Base-by-base conservation (phyloP, 2,888 invertebrate species). In the Lysandra coridon region DNA sequence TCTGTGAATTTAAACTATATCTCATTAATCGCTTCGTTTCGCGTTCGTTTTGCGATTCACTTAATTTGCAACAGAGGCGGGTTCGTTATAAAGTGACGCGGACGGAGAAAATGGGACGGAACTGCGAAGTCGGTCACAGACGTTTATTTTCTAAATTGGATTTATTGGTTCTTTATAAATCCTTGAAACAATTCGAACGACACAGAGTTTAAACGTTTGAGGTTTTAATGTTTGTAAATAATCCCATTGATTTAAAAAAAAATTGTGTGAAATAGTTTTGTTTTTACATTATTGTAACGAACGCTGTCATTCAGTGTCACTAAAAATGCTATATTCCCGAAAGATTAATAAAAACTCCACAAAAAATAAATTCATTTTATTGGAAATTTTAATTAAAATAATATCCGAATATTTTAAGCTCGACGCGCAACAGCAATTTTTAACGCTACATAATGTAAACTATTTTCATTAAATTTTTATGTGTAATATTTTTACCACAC, bases 31-130 rank as follows among this genome's bases (percentile, higher is more conserved):
- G 76, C 53, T 76, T 57, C 76, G 30, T 76, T 76, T 76, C 76
- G 87, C 85, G 87, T 88, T 90, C 87, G 86, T 89, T 90, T 87
- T 87, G 88, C 82, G 85, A 87, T 88, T 89, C 87, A 84, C 88
- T 89, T 89, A 88, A 88, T 88, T 89, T 83, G 85, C 82, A 84
- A 81, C 81, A 83, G 83, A 81, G 81, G 81, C 78, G 81, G 81
- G 80, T 80, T 83, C 77, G 81, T 82, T 83, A 82, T 81, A 80
- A 80, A 78, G 77, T 79, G 78, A 53, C 75, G 75, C 74, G 79
- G 74, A 57, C 53, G 76, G 30, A 76, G 76, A 76, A 76, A 76
- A 76, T 76, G 76, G 76, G 76, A 76, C 79, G 78, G 79, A 75
- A 78, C 44, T 49, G 73, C 78, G 60, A 78, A 76, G 33, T 76